Conservation (phyloP, 2,888 invertebrate species). For the Bellardia bayeri region DNA sequence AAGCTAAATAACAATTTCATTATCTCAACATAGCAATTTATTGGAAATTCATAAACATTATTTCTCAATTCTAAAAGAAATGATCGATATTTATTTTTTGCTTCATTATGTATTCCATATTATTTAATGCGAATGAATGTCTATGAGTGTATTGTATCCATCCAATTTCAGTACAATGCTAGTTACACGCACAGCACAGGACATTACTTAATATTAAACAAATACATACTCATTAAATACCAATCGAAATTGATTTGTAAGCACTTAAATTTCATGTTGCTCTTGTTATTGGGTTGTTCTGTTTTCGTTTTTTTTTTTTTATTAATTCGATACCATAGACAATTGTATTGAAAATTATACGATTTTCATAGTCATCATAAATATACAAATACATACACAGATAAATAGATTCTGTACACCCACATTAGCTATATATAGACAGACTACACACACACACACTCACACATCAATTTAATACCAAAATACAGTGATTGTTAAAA, state of each 20-base stretch:
- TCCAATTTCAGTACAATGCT: conserved; percentile 11
- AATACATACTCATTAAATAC: conserved; percentile 66
- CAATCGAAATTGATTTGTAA: conserved; percentile 65
- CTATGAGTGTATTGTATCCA: background rate
- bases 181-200: background rate
- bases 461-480: conserved; percentile 5
- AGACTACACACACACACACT: no score
- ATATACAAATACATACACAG: conserved; percentile 36
- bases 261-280: conserved; percentile 57
- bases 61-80: background rate
- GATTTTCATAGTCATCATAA: conserved; percentile 54
- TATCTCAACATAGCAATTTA: background rate
- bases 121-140: background rate
- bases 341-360: conserved; percentile 60
- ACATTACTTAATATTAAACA: conserved; percentile 63
- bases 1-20: background rate
- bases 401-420: conserved; percentile 9
- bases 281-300: conserved; percentile 49
- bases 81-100: background rate
- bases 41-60: background rate
- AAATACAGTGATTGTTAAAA: background rate
- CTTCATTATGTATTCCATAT: conserved; percentile 13
- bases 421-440: conserved; percentile 24
- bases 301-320: background rate
- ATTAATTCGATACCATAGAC: conserved; percentile 36